Base-by-base conservation (phyloP, 1,140 invertebrate genomes). In the Rhagoletis pomonella region DNA sequence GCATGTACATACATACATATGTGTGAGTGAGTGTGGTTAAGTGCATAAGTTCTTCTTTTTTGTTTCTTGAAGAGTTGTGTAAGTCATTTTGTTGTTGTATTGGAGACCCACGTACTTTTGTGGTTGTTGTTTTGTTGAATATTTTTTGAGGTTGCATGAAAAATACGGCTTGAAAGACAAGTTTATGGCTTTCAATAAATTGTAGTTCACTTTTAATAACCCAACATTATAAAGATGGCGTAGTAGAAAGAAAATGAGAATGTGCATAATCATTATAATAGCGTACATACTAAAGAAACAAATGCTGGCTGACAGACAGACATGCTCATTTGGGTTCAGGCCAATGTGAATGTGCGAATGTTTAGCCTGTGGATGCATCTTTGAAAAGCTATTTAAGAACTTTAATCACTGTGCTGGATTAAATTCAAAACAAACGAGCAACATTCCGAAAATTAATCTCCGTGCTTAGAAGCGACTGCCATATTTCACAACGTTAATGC, bases 161-260 rank as follows among this genome's bases (percentile, higher is more conserved):
- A 44, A 73, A 73, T 73, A 47, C 6, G 39, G 39, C 67, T 14
- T 17, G 67, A 10, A 73, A 73, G 67, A 73, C 67, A 73, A 73
- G 42, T 73, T 73, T 73, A 73, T 73, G 67, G 42, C 67, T 73
- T 73, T 73, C 67, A 73, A 73, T 73, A 73, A 73, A 73, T 73
- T 73, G 67, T 73, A 73, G 67, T 73, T 73, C 67, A 73, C 42
- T 73, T 73, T 73, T 73, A 73, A 73, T 73, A 73, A 73, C 67
- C 42, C 67, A 73, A 73, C 67, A 73, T 73, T 73, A 73, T 44
- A n/a, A n/a, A n/a, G n/a, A n/a, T n/a, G n/a, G n/a, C n/a, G n/a
- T n/a, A n/a, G n/a, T n/a, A n/a, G n/a, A n/a, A n/a, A n/a, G n/a
- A n/a, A n/a, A n/a, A n/a, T n/a, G n/a, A n/a, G n/a, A n/a, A n/a